Conservation (phyloP, 2,888 invertebrate species). For the Diadegma fenestrale region DNA sequence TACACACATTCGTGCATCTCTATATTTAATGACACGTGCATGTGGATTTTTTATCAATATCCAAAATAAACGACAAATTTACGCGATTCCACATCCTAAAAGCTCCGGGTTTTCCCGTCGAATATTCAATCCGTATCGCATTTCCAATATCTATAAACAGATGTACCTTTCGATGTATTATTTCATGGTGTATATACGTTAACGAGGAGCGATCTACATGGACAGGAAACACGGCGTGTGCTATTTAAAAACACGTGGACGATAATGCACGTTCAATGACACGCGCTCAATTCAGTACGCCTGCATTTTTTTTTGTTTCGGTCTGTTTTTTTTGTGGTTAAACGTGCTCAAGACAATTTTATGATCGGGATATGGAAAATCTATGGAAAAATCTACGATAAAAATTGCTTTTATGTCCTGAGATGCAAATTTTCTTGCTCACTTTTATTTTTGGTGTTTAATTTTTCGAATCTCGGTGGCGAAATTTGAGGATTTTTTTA, state of each 20-base stretch:
- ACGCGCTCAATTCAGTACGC: neutral
- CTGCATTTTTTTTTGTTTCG: too few relatives aligned
- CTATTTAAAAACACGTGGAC: slow-evolving; percentile 36
- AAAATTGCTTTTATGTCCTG: too few relatives aligned
- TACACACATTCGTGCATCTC: neutral
- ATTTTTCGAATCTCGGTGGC: too few relatives aligned
- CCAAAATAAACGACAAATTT: slow-evolving; percentile 9
- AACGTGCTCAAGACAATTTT: neutral
- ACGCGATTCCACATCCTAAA: neutral
- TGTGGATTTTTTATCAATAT: neutral
- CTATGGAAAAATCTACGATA: neutral
- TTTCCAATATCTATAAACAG: neutral
- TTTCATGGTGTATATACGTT: neutral
- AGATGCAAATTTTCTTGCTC: too few relatives aligned
- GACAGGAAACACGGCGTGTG: slow-evolving; percentile 45
- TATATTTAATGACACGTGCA: neutral
- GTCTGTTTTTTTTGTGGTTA: too few relatives aligned
- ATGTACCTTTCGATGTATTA: neutral
- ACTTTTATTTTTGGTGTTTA: too few relatives aligned
- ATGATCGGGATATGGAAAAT: neutral
- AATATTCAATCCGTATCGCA: neutral
- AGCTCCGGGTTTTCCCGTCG: too few relatives aligned
- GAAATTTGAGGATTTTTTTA: too few relatives aligned
- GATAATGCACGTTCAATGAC: slow-evolving; percentile 8
- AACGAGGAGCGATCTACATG: neutral